Evolutionary conservation across 2,888 invertebrate species (phyloP).

Genomic region (Diachrysia chrysitis): DNA sequence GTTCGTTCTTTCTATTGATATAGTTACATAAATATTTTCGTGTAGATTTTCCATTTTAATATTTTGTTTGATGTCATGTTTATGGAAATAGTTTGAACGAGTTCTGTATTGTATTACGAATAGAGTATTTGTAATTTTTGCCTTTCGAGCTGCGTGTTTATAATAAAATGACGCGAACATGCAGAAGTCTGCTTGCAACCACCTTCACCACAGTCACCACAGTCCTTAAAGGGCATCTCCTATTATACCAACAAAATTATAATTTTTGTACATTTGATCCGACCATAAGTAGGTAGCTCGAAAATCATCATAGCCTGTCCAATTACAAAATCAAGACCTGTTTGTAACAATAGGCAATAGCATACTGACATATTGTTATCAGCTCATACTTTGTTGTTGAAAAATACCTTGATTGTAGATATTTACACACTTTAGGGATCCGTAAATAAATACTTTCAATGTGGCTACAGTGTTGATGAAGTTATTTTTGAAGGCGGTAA

Average conservation of each 20-base stretch:
- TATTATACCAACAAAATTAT: too few species aligned
- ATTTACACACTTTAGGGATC: conserved; percentile 19
- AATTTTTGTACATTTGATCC: background rate
- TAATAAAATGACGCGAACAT: too few species aligned
- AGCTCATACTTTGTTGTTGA: conserved; percentile 20
- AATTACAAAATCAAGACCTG: conserved; percentile 21
- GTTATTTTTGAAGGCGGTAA: too few species aligned
- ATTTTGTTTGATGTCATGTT: background rate
- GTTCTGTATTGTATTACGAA: too few species aligned
- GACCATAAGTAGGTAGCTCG: conserved; percentile 8
- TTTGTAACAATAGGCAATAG: conserved; percentile 53
- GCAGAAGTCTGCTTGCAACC: too few species aligned
- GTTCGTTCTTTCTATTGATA: background rate
- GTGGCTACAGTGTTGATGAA: too few species aligned
- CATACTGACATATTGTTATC: conserved; percentile 38
- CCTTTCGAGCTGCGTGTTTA: too few species aligned
- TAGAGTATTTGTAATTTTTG: too few species aligned
- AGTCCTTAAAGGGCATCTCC: too few species aligned
- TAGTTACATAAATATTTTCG: background rate
- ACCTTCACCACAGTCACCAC: too few species aligned
- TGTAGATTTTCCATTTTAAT: background rate
- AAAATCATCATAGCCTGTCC: conserved; percentile 13
- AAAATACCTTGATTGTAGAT: conserved; percentile 24
- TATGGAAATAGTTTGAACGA: background rate
- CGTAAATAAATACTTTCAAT: background rate